Percentiles rank a stretch among this genome's conserved stretches.
Conservation (phyloP, 1,140 invertebrate species). For the Aphis gossypii region DNA sequence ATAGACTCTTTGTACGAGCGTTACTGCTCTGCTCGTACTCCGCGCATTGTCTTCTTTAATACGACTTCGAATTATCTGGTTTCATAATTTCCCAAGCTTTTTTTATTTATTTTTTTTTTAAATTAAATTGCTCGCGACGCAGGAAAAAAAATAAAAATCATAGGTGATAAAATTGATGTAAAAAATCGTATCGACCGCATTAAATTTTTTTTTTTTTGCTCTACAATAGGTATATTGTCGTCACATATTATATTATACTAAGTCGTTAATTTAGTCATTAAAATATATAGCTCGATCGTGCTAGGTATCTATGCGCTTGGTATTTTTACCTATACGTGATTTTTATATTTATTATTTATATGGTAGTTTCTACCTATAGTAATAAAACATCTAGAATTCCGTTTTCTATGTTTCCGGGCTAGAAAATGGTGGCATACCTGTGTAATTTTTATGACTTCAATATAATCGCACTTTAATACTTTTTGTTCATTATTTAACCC, state of each 20-base stretch:
- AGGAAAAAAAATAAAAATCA: background rate
- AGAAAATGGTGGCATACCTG: background rate
- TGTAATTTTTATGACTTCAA: background rate
- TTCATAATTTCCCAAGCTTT: background rate
- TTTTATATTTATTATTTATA: background rate
- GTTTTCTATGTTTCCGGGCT: background rate
- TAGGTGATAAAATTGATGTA: background rate
- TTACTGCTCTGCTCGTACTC: background rate
- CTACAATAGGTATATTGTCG: background rate
- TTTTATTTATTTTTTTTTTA: background rate
- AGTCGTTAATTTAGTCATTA: background rate
- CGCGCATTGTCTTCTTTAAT: slow-evolving; percentile 33
- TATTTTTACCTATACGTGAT: background rate
- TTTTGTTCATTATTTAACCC: background rate
- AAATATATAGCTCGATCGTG: background rate
- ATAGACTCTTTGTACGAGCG: background rate
- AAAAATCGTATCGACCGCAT: background rate
- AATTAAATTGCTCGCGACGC: background rate
- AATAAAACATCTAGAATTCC: background rate
- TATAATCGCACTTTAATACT: background rate
- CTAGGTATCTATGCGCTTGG: background rate
- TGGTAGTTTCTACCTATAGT: background rate
- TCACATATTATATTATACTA: background rate
- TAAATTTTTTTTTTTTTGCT: background rate
- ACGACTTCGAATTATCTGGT: background rate